Evolutionary conservation across 2,113 vertebrate genomes (phyloP).

Genomic region (Lota lota): DNA sequence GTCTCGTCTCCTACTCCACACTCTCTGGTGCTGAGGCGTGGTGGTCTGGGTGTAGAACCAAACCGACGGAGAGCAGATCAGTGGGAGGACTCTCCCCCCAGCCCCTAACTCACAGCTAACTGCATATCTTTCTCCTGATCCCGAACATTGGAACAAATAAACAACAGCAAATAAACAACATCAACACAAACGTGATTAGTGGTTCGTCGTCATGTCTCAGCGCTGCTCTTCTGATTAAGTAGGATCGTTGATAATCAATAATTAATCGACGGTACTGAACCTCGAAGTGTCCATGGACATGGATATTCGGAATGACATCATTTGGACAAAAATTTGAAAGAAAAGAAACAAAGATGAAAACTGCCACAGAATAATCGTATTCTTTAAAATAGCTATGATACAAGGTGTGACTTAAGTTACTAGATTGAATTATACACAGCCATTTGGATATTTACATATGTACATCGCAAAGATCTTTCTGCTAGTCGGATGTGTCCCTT

Average conservation of each 20-base stretch:
- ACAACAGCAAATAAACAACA: too few relatives aligned
- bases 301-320: conserved; percentile 83
- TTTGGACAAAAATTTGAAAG: conserved; percentile 49
- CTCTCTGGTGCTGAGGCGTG: too few relatives aligned
- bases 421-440: conserved; percentile 97
- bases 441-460: conserved; percentile 95
- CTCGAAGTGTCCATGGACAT: conserved; percentile 37
- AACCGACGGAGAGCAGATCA: too few relatives aligned
- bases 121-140: too few relatives aligned
- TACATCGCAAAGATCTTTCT: conserved; percentile 69
- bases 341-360: conserved; percentile 40
- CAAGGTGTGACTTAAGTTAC: conserved; percentile 87
- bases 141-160: too few relatives aligned
- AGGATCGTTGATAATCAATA: conserved; percentile 19
- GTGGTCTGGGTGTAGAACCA: too few relatives aligned
- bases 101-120: too few relatives aligned
- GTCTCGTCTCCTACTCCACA: too few relatives aligned
- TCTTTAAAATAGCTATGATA: conserved; percentile 60
- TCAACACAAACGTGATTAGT: too few relatives aligned
- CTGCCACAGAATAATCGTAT: conserved; percentile 38
- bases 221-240: conserved; percentile 8
- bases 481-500: conserved; percentile 48
- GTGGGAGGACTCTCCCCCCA: too few relatives aligned
- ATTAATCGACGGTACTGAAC: neutral
- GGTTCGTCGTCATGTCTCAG: too few relatives aligned